Evolutionary conservation across 2,797 vertebrate species (phyloP), one percentile per base, ranked within the genome.

Genomic region (Melanotaenia trifasciata): DNA sequence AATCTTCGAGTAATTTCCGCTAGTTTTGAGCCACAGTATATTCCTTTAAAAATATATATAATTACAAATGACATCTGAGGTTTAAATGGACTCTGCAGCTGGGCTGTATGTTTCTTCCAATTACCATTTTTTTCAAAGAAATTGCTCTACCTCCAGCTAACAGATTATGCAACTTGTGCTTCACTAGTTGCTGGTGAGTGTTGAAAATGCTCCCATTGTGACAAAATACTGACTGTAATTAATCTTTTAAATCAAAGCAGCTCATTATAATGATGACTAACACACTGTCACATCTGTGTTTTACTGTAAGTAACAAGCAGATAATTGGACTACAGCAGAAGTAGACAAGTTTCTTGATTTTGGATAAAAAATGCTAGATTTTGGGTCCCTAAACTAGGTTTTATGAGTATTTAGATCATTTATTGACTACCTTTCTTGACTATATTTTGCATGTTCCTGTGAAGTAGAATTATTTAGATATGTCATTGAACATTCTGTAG

Each of bases 371-470:
- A 33, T 33, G 7, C 32, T 33, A 33, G 32, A 33, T 33, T 33
- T 70, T 77, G 66, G 73, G 33, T 75, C 64, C 69, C 54, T 53
- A 47, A 80, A 77, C 50, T 67, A 78, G 61, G 70, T 67, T 62
- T 78, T 53, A 67, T 67, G 47, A 75, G 22, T 70, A 62, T 75
- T 65, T 89, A 68, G 74, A 69, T 81, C 62, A 78, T 20, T 76
- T 65, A 67, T 36, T 76, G 76, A 84, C 75, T 61, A 22, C 40
- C 53, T 75, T 51, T 77, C 53, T 64, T 84, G 80, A 88, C 59
- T 67, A 70, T 75, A 64, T 72, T 74, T 87, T 87, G 85, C 87
- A 86, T 93, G 84, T 87, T 86, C 87, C 79, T 89, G 81, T 91
- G 84, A 89, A 86, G 79, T 91, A 91, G 67, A 78, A 60, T 82